Base-by-base conservation (phyloP, 1,140 invertebrate genomes). In the Myzus persicae region DNA sequence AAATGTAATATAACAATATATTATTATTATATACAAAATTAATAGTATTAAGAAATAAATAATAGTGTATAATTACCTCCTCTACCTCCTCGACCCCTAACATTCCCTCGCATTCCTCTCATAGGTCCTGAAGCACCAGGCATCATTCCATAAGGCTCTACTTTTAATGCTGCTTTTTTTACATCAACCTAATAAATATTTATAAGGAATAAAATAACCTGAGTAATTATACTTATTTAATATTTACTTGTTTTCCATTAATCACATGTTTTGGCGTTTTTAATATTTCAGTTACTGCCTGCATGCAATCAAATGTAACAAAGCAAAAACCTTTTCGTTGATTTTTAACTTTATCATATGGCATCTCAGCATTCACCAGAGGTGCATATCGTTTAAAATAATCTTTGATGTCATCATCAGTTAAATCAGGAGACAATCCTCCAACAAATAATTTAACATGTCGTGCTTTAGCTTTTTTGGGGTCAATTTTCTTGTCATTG, bases 401-500 rank as follows among this genome's bases (percentile, higher is more conserved):
- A 94, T 96, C 97, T 94, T 98, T 98, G 94, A 99, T 99, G 94
- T 99, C 98, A 94, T 98, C 98, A 96, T 99, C 98, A 88, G 97
- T 97, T 59, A 98, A 96, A 95, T 99, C 98, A 94, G 97, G 97
- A 92, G 98, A 97, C 51, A 99, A 96, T 85, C 98, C 98, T 94
- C 98, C 98, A 94, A 99, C 98, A 96, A 99, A 99, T 94, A 99
- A 98, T 96, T 99, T 99, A 38, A 98, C 98, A 95, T 98, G 97
- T 93, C 98, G 96, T 0, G 98, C 98, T 95, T 99, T 99, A 0
- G 98, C 98, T 95, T 98, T 98, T 94, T 99, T 99, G 9, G 98
- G 98, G 95, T 99, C 98, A 91, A 99, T 98, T 95, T 98, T 98
- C 95, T 99, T 99, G 94, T 97, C 97, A 95, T 99, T 98, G 93